Evolutionary conservation across 30 jellyfish, hydroid and myxozoan species (phyloP), one percentile per base, ranked within the genome.

Genomic region (Pseudorhiza aurosa): DNA sequence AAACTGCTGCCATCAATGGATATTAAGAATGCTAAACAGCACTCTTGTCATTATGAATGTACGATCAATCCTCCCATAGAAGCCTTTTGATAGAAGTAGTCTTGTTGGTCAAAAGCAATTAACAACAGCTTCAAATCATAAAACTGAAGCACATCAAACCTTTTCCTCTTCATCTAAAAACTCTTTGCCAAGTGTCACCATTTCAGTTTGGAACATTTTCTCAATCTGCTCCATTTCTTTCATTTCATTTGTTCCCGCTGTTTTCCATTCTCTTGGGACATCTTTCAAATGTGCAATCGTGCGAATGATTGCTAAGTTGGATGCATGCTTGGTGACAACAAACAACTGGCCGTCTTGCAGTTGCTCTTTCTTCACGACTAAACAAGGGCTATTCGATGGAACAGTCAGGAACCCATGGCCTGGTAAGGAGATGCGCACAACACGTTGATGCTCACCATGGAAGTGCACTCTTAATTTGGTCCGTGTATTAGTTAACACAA

Each of bases 231-330:
- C 80, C 29, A 80, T 45, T 22, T 27, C 75, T 2, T 17, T 25
- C 58, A 65, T 4, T 39, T 80, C 91, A 2, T 30, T 22, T 12
- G 21, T 29, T 24, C 22, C 17, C n/a, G 91, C 84, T 10, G 49
- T 9, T 27, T 55, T 28, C 91, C 91, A 80, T 5, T 36, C 68
- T 65, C 65, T 80, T 55, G 94, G 94, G 17, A 82, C 87, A 18
- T 21, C 25, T 24, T 24, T 35, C 70, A 63, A 18, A 50, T 55
- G 58, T 28, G 69, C 84, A 12, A 65, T 33, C 2, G 91, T 19
- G 0, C 63, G 40, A 40, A 80, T 80, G 35, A 29, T 80, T 36
- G 59, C 69, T 22, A 22, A 10, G 70, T 56, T 56, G 0, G 91
- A 77, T 55, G 70, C 57, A 7, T 59, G 45, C 69, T 39, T 65